phyloP scores from a whole-genome alignment of 2,888 invertebrate genomes.

The Tetranychus piercei region DNA sequence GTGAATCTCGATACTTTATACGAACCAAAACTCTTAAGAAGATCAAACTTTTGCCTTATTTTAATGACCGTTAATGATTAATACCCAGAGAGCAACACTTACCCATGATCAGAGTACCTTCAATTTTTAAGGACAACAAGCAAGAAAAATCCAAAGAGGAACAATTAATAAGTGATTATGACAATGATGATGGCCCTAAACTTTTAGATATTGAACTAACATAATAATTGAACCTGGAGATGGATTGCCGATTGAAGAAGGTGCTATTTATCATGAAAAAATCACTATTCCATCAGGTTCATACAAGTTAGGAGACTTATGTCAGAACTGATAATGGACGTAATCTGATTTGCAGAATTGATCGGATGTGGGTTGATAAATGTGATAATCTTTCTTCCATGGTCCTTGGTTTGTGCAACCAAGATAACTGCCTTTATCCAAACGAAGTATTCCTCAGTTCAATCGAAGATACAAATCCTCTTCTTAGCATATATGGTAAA shows the following conservation, averaged over 20 bases:
- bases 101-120: constrained; percentile 68
- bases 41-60: constrained; percentile 40
- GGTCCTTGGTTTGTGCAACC: constrained; percentile 53
- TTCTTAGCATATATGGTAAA: constrained; percentile 72
- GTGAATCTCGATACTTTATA: constrained; percentile 81
- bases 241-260: constrained; percentile 45
- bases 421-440: constrained; percentile 61
- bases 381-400: constrained; percentile 75
- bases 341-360: constrained; percentile 72
- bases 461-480: constrained; percentile 72
- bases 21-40: constrained; percentile 75
- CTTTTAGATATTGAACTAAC: constrained; percentile 19
- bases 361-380: constrained; percentile 79
- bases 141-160: constrained; percentile 42
- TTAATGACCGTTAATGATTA: constrained; percentile 43
- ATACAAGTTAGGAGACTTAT: constrained; percentile 42
- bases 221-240: constrained; percentile 35
- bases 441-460: constrained; percentile 81
- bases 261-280: constrained; percentile 73
- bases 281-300: constrained; percentile 51
- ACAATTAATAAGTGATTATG: background rate
- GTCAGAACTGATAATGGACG: constrained; percentile 74
- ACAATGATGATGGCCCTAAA: background rate
- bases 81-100: constrained; percentile 51
- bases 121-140: constrained; percentile 62